A percentile compares a stretch with the other conserved stretches of the same genome.
phyloP scores from a whole-genome alignment of 2,113 vertebrate genomes.

The Cardinalis cardinalis region DNA sequence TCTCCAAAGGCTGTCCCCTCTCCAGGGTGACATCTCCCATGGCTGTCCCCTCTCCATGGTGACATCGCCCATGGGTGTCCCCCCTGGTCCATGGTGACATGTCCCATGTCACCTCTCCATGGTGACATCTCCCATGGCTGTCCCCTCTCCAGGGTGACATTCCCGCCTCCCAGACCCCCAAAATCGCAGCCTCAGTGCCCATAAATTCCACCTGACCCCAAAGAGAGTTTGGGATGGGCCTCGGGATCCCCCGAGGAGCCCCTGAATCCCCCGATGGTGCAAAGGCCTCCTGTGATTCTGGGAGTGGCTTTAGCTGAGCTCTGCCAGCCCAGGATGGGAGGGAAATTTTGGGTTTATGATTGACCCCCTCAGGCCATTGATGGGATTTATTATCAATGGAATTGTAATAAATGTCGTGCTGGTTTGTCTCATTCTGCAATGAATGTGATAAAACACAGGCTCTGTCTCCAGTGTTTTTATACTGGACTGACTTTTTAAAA shows the following conservation, averaged over 20 bases:
- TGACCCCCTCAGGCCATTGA: background rate
- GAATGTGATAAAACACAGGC: background rate
- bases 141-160: background rate
- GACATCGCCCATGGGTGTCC: background rate
- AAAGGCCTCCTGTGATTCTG: background rate
- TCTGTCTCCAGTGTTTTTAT: background rate
- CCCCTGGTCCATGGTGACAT: background rate
- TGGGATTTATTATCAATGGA: background rate
- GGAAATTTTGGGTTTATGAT: background rate
- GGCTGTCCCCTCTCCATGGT: background rate
- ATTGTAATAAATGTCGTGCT: background rate
- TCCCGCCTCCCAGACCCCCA: background rate
- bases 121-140: background rate
- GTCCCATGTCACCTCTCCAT: background rate
- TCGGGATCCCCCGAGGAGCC: background rate
- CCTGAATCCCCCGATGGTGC: rapidly evolving
- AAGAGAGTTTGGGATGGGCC: background rate
- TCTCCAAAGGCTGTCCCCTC: background rate
- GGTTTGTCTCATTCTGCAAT: background rate
- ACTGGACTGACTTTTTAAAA: background rate
- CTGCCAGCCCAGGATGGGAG: background rate
- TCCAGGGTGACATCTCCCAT: background rate
- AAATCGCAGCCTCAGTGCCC: background rate
- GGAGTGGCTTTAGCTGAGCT: background rate
- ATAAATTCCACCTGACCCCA: background rate